These are phyloP conservation scores for Acarapis woodi DNA, from an alignment of 1,140 invertebrate genomes.

Conservation along the genomic window DNA sequence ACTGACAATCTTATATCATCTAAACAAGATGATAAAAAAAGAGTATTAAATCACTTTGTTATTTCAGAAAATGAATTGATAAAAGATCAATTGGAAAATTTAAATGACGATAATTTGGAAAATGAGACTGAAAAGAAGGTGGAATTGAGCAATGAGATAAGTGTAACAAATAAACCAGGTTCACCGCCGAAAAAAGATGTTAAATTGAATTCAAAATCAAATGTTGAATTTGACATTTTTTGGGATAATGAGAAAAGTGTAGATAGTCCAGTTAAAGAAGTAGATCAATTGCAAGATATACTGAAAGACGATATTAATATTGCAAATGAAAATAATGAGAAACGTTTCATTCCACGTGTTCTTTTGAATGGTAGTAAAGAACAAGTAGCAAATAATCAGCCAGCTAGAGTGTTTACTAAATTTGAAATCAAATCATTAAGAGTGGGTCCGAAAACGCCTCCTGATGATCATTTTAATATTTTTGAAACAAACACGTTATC, in stretches of 20 bases:
- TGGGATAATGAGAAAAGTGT: no score
- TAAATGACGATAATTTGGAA: no score
- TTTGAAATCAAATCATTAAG: neutral
- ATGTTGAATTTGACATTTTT: slow-evolving; percentile 3
- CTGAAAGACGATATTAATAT: neutral
- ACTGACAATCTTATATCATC: no score
- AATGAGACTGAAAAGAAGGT: no score
- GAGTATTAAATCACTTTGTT: no score
- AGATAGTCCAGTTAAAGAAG: neutral
- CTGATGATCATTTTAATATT: neutral
- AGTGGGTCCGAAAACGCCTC: neutral
- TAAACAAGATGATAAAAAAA: no score
- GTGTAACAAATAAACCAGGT: neutral
- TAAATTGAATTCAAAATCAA: neutral
- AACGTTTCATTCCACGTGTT: neutral
- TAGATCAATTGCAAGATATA: neutral
- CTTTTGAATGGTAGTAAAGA: neutral
- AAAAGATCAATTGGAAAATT: no score
- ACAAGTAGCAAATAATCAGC: neutral
- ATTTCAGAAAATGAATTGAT: no score
- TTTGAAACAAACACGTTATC: neutral
- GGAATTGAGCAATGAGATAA: no score
- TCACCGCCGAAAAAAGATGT: slow-evolving; percentile 2
- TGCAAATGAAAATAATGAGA: neutral
- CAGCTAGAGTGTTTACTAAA: neutral